Evolutionary conservation across 2,113 vertebrate genomes (phyloP).

Genomic region (human): GRCh38 chr2:153471501-153472000

Average conservation of each 20-base stretch:
- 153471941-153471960: background rate
- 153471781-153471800: background rate
- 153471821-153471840: constrained; percentile 44
- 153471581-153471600: constrained; percentile 43
- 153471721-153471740: constrained; percentile 17
- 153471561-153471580: constrained; percentile 2
- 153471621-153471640: constrained; percentile 32
- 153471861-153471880: constrained; percentile 22
- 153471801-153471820: background rate
- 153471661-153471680: constrained; percentile 43
- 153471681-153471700: background rate
- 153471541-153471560: constrained; percentile 14
- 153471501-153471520: constrained; percentile 6
- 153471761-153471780: background rate
- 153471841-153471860: background rate
- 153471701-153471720: constrained; percentile 48
- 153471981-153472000: background rate
- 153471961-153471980: background rate
- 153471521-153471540: background rate
- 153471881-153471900: background rate
- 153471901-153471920: constrained; percentile 25
- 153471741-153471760: background rate
- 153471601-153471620: constrained; percentile 36
- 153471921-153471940: background rate
- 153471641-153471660: constrained; percentile 21